A percentile compares a stretch with the other conserved stretches of the same genome.
phyloP scores from a whole-genome alignment of 53 echinoderm and acorn worm genomes.

The Echinometra lucunter region DNA sequence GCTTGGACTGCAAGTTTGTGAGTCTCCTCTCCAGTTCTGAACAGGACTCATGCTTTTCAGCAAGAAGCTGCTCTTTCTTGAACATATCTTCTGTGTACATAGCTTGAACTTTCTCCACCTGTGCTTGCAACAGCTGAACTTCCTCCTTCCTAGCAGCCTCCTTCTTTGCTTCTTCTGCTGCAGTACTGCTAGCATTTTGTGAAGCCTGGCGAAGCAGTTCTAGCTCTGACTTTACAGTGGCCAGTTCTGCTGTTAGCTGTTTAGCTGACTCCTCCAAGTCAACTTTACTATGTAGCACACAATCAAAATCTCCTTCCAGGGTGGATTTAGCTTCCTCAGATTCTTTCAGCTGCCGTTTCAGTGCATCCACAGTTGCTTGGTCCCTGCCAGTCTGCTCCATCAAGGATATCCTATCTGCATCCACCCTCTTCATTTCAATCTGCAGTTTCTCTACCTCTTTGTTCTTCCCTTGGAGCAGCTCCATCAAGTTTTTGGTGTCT shows the following conservation, averaged over 20 bases:
- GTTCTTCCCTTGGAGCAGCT: constrained; percentile 71
- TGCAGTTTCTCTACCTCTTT: constrained; percentile 74
- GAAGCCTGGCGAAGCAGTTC: constrained; percentile 62
- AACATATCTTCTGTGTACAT: constrained; percentile 75
- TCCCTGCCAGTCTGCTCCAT: constrained; percentile 47
- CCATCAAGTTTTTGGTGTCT: constrained; percentile 70
- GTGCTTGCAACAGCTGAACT: constrained; percentile 64
- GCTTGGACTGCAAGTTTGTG: constrained; percentile 63
- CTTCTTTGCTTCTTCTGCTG: constrained; percentile 57
- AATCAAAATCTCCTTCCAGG: constrained; percentile 63
- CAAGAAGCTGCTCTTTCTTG: constrained; percentile 68
- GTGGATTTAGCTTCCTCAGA: constrained; percentile 57
- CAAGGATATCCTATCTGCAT: constrained; percentile 52
- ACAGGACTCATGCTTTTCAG: constrained; percentile 70
- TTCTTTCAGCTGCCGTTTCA: constrained; percentile 60
- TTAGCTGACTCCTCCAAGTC: constrained; percentile 66
- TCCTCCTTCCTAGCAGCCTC: constrained; percentile 69
- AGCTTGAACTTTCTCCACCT: constrained; percentile 74
- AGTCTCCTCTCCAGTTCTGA: constrained; percentile 69
- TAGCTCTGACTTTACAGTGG: constrained; percentile 69
- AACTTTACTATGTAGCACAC: constrained; percentile 58
- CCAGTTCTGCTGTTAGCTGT: constrained; percentile 56
- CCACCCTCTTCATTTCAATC: constrained; percentile 62
- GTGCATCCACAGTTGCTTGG: constrained; percentile 34
- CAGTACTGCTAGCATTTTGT: constrained; percentile 53